Base-by-base conservation (phyloP, 2,888 invertebrate species). In the Neocrepidodera transversa region DNA sequence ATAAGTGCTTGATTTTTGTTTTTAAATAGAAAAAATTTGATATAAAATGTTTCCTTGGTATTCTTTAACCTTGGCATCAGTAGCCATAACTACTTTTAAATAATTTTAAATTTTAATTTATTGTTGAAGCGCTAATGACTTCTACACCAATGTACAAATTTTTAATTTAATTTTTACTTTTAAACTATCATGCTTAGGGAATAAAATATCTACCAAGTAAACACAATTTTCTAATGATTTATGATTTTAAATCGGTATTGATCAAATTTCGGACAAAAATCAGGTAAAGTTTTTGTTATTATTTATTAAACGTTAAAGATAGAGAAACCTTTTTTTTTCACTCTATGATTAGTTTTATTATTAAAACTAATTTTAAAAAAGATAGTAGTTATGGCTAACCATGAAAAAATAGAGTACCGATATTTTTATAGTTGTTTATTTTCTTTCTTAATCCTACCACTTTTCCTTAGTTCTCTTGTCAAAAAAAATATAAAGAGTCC, bases 361-460 rank as follows among this genome's bases (percentile, higher is more conserved):
- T 45, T 38, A 26, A 45, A 45, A 26, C 7, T 45, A 45, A 45
- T 45, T 45, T 45, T 45, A 26, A 43, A 35, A 23, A 11, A 40
- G 23, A 26, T 45, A 45, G 45, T 45, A 45, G 26, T 45, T 42
- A 42, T 42, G 42, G 45, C 45, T 45, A 26, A 45, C 45, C 26
- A 26, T 26, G 45, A 45, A 23, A 28, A 42, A 54, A 54, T 54
- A 54, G 54, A 54, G 45, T 54, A 54, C 36, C 45, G 35, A 47
- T 54, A 54, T 54, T 54, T 54, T 54, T 54, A 54, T 45, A 45
- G 35, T 6, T 45, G 40, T 36, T 54, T 45, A 47, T 54, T 45
- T 54, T 47, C 20, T 54, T 54, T 54, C 35, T 52, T 42, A 18
- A 2, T 13, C 38, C 16, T 35, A 5, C 35, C 13, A 11, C 4